Percentiles rank a stretch among this genome's conserved stretches.
phyloP scores from a whole-genome alignment of 2,797 vertebrate species.

The Picus viridis region DNA sequence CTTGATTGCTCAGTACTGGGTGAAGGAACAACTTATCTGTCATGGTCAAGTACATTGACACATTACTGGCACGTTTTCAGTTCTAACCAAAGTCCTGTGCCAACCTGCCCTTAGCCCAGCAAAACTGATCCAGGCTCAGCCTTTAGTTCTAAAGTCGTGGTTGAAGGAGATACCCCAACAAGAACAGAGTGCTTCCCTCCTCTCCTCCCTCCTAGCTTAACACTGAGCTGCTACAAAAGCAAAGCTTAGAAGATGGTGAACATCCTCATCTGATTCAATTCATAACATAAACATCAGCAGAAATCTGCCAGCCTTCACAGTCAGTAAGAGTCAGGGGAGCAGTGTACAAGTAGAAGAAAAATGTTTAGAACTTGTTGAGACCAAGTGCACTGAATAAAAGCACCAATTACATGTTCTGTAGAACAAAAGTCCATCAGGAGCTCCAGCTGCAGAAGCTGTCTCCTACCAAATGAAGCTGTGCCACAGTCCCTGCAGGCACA shows the following conservation, averaged over 20 bases:
- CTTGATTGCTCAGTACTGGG: neutral
- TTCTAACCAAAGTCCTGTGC: slow-evolving; percentile 52
- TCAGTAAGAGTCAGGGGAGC: neutral
- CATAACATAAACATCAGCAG: neutral
- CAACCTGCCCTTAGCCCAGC: neutral
- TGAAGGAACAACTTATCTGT: slow-evolving; percentile 23
- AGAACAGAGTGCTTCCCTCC: neutral
- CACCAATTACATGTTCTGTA: neutral
- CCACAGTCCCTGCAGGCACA: neutral
- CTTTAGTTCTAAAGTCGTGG: slow-evolving; percentile 11
- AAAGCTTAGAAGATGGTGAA: neutral
- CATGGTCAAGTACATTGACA: neutral
- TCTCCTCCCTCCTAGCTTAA: neutral
- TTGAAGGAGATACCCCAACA: neutral
- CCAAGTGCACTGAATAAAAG: neutral
- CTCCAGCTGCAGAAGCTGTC: neutral
- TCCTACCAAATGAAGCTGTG: neutral
- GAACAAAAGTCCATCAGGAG: neutral
- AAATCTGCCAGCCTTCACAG: neutral
- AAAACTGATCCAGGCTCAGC: neutral
- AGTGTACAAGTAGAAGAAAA: neutral
- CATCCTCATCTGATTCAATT: neutral
- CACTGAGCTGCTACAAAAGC: neutral
- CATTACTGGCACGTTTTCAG: neutral
- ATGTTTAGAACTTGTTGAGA: neutral